These are phyloP conservation scores for Plebejus anna DNA, from an alignment of 2,888 invertebrate genomes.

Conservation along the genomic window DNA sequence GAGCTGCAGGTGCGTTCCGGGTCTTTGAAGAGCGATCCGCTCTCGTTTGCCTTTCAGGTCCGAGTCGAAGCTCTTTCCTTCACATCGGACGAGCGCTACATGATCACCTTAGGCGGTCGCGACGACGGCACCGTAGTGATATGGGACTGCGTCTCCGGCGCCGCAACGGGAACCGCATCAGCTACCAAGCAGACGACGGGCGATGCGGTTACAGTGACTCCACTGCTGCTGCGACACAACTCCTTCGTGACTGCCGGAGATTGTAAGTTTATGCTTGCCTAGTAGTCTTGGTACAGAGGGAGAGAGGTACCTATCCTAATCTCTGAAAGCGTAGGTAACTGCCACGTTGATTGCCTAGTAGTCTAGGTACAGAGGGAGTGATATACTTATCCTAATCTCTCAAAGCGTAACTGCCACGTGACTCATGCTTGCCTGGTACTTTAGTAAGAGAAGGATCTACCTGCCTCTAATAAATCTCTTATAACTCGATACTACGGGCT, in stretches of 20 bases:
- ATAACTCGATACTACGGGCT: too few relatives aligned
- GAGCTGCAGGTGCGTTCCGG: too few relatives aligned
- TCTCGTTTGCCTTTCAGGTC: conserved; percentile 61
- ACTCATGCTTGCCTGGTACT: background rate
- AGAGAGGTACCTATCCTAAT: background rate
- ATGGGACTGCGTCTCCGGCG: conserved; percentile 85
- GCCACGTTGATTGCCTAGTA: background rate
- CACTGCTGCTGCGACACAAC: conserved; percentile 77
- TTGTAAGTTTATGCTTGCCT: conserved; percentile 55
- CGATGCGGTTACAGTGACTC: conserved; percentile 80
- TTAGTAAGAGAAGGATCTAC: background rate
- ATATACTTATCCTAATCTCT: background rate
- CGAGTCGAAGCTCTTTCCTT: conserved; percentile 92
- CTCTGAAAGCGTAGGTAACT: background rate
- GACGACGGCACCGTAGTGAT: conserved; percentile 94
- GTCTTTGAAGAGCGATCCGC: too few relatives aligned
- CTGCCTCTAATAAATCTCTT: too few relatives aligned
- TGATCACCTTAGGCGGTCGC: conserved; percentile 92
- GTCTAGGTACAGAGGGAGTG: background rate
- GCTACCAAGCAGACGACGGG: conserved; percentile 86
- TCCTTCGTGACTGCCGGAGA: conserved; percentile 89
- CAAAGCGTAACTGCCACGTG: background rate
- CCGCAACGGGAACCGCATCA: conserved; percentile 81
- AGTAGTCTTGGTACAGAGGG: background rate
- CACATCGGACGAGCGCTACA: conserved; percentile 87